Evolutionary conservation across 2,797 vertebrate genomes (phyloP).

Genomic region (Lepidocolaptes lacrymiger): DNA sequence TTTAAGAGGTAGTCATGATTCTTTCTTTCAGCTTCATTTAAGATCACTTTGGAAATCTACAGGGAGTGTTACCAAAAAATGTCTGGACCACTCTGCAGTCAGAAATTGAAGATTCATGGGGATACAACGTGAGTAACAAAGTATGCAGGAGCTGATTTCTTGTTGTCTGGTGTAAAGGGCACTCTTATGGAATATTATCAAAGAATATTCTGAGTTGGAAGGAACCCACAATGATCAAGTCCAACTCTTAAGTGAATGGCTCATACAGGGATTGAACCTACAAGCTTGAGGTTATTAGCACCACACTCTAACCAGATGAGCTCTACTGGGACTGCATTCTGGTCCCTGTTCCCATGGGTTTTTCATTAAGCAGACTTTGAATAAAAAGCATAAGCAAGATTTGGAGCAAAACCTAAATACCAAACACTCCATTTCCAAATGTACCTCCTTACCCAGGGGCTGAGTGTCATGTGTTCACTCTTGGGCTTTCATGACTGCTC

Average conservation of each 20-base stretch:
- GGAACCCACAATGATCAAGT: background rate
- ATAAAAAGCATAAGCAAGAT: background rate
- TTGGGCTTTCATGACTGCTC: background rate
- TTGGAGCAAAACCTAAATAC: background rate
- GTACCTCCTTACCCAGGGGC: background rate
- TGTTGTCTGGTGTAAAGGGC: background rate
- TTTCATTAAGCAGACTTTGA: background rate
- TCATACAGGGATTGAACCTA: background rate
- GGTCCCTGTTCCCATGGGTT: background rate
- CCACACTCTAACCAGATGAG: background rate
- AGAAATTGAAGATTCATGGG: background rate
- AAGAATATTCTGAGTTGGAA: background rate
- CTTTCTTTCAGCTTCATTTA: background rate
- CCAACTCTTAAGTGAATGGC: background rate
- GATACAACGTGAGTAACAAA: background rate
- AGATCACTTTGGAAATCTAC: background rate
- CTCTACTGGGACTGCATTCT: background rate
- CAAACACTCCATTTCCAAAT: background rate
- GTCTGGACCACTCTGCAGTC: background rate
- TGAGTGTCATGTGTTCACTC: background rate
- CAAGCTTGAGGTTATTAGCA: background rate
- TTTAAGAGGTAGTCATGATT: background rate
- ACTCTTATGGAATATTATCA: background rate
- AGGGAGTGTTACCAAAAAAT: background rate
- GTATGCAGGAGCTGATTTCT: background rate